phyloP scores from a whole-genome alignment of 2,113 vertebrate genomes.

The western clawed frog (Xenopus tropicalis) region UCB_Xtro_10.0 CM004445.2:47063501-47064000 shows the following conservation, averaged over 20 bases:
- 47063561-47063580: constrained; percentile 13
- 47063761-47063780: constrained; percentile 1
- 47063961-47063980: constrained; percentile 11
- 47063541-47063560: constrained; percentile 3
- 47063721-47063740: not conserved
- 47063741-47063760: not conserved
- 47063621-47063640: constrained; percentile 33
- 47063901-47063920: constrained; percentile 12
- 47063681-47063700: constrained; percentile 12
- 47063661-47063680: constrained; percentile 14
- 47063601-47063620: constrained; percentile 20
- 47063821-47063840: constrained; percentile 13
- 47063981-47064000: constrained; percentile 29
- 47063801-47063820: constrained; percentile 1
- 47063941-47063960: constrained; percentile 19
- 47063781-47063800: not conserved
- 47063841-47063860: constrained; percentile 22
- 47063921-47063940: constrained; percentile 25
- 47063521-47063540: constrained; percentile 6
- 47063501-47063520: not conserved
- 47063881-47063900: not conserved
- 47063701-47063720: not conserved
- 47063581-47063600: constrained; percentile 20
- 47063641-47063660: constrained; percentile 20
- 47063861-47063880: constrained; percentile 12